A percentile compares a stretch with the other conserved stretches of the same genome.
phyloP scores from a whole-genome alignment of 2,888 invertebrate genomes.

The Oithona nana region DNA sequence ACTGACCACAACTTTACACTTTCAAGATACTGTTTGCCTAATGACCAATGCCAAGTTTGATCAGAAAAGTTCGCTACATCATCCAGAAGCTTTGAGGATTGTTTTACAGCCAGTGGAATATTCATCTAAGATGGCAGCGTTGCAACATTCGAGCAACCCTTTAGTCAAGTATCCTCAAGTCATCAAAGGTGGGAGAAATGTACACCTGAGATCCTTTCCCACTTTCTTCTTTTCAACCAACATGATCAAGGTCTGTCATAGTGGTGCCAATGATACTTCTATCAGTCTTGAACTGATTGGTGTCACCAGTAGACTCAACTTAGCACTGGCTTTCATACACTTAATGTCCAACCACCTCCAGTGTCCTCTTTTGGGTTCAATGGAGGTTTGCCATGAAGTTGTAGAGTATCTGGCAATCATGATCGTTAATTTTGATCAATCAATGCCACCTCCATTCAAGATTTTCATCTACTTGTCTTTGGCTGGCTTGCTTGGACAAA shows the following conservation, averaged over 20 bases:
- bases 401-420: background rate
- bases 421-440: background rate
- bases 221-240: constrained; percentile 27
- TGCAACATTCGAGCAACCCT: background rate
- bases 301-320: constrained; percentile 27
- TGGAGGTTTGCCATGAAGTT: background rate
- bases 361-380: too few relatives aligned
- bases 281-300: constrained; percentile 26
- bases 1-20: constrained; percentile 26
- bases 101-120: constrained; percentile 8
- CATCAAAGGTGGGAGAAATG: background rate
- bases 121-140: background rate
- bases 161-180: constrained; percentile 7
- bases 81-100: constrained; percentile 3
- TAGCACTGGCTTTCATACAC: constrained; percentile 24
- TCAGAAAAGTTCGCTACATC: background rate
- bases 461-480: background rate
- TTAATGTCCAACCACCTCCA: background rate
- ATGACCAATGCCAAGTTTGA: constrained; percentile 18
- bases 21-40: constrained; percentile 27
- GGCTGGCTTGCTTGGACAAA: background rate
- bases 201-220: constrained; percentile 19
- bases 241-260: constrained; percentile 25
- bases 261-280: constrained; percentile 26
- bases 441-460: background rate